These are phyloP conservation scores for Rhinolophus sinicus DNA, from an alignment of 2,113 vertebrate species.

Conservation along the genomic window DNA sequence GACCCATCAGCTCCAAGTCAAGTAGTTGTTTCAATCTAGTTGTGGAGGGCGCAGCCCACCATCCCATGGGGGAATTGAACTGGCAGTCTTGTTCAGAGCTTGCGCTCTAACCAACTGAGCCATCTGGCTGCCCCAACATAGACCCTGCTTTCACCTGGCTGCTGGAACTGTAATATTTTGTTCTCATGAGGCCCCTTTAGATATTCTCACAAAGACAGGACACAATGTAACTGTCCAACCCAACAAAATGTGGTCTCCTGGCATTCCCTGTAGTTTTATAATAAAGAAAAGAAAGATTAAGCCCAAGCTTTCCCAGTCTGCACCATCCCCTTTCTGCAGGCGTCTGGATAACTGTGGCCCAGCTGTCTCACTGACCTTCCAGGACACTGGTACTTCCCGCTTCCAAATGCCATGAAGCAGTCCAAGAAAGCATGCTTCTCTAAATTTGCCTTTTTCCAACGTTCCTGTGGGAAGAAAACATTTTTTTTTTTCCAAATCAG, in stretches of 20 bases:
- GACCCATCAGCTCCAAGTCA: too few species aligned
- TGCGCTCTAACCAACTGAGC: too few species aligned
- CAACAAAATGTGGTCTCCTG: neutral
- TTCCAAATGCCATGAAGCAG: constrained; percentile 90
- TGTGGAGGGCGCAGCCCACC: too few species aligned
- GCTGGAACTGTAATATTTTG: neutral
- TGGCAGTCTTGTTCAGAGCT: too few species aligned
- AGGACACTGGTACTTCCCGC: constrained; percentile 91
- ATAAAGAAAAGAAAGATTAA: constrained; percentile 53
- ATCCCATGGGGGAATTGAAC: too few species aligned
- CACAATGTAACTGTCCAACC: neutral
- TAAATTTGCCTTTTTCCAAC: constrained; percentile 92
- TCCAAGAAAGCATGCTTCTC: constrained; percentile 93
- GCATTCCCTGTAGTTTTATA: neutral
- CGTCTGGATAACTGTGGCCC: constrained; percentile 77
- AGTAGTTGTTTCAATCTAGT: too few species aligned
- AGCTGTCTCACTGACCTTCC: constrained; percentile 91
- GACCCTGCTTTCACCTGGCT: neutral
- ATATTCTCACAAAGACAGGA: neutral
- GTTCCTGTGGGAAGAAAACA: constrained; percentile 93
- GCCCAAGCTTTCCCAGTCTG: neutral
- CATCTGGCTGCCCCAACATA: neutral
- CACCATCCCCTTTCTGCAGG: constrained; percentile 54
- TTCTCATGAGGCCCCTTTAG: constrained; percentile 23
- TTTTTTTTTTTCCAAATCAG: constrained; percentile 81